Conservation (phyloP, 2,113 vertebrate species). For the Hippocampus comes region DNA sequence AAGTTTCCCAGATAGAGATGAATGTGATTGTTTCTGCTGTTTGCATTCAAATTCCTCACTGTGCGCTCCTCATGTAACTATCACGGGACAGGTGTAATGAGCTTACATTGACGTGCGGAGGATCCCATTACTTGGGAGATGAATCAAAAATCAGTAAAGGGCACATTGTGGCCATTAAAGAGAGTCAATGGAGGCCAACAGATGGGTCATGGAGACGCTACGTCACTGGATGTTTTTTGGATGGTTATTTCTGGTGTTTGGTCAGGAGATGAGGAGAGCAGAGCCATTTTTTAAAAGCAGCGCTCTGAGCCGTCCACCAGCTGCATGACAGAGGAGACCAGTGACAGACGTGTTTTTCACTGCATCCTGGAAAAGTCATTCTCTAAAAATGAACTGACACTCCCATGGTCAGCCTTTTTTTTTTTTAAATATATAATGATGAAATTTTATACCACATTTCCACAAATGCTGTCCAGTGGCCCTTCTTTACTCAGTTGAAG, state of each 20-base stretch:
- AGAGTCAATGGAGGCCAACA: constrained; percentile 25
- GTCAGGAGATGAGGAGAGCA: constrained; percentile 30
- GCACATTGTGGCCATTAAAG: constrained; percentile 50
- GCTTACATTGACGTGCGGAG: constrained; percentile 39
- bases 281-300: constrained; percentile 28
- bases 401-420: constrained; percentile 8
- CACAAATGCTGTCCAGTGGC: no score
- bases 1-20: constrained; percentile 20
- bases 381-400: constrained; percentile 26
- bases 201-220: constrained; percentile 34
- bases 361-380: constrained; percentile 18
- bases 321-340: constrained; percentile 26
- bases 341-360: constrained; percentile 3
- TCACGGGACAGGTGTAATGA: constrained; percentile 49
- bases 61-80: constrained; percentile 49
- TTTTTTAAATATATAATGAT: constrained; percentile 11
- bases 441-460: no score
- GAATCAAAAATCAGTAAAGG: constrained; percentile 38
- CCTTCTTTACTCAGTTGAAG: no score
- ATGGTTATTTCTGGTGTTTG: constrained; percentile 39
- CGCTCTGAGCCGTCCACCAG: constrained; percentile 28
- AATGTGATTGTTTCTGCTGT: constrained; percentile 41
- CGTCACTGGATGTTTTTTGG: constrained; percentile 20
- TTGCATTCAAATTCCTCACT: constrained; percentile 34
- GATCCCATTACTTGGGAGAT: constrained; percentile 38